These are phyloP conservation scores for Gila robusta DNA, from an alignment of 2,797 vertebrate genomes.

Conservation along the genomic window DNA sequence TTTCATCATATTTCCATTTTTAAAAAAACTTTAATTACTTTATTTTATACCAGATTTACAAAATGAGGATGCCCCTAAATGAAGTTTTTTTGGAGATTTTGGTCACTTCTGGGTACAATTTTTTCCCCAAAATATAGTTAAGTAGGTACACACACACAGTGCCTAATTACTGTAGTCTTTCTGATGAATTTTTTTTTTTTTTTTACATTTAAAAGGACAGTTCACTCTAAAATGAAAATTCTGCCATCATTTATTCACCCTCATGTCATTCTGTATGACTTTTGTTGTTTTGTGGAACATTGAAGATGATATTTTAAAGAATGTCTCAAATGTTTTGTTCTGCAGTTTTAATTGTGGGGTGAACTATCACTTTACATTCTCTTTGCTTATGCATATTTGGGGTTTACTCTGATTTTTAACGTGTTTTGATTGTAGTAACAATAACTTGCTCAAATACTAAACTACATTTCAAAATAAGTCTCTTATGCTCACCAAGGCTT, in stretches of 20 bases:
- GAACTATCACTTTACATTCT: background rate
- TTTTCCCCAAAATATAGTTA: no score
- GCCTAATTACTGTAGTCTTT: constrained; percentile 50
- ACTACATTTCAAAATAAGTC: background rate
- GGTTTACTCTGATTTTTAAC: background rate
- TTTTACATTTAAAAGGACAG: constrained; percentile 39
- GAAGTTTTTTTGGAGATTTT: no score
- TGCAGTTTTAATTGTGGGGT: background rate
- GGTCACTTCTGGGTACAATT: no score
- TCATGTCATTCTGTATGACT: background rate
- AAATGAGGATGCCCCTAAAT: no score
- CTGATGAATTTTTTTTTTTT: constrained; percentile 59
- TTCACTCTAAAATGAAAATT: background rate
- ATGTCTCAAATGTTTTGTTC: background rate
- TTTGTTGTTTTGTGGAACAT: background rate
- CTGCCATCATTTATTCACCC: background rate
- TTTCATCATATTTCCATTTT: no score
- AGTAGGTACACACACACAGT: constrained; percentile 1
- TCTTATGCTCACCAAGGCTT: background rate
- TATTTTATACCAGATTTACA: no score
- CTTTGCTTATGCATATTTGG: background rate
- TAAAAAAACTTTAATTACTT: no score
- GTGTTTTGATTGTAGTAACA: background rate
- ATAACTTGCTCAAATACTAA: background rate
- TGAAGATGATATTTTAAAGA: background rate